A percentile compares a stretch with the other conserved stretches of the same genome.
phyloP scores from a whole-genome alignment of 2,888 invertebrate genomes.

The Mesorhabditis spiculigera region DNA sequence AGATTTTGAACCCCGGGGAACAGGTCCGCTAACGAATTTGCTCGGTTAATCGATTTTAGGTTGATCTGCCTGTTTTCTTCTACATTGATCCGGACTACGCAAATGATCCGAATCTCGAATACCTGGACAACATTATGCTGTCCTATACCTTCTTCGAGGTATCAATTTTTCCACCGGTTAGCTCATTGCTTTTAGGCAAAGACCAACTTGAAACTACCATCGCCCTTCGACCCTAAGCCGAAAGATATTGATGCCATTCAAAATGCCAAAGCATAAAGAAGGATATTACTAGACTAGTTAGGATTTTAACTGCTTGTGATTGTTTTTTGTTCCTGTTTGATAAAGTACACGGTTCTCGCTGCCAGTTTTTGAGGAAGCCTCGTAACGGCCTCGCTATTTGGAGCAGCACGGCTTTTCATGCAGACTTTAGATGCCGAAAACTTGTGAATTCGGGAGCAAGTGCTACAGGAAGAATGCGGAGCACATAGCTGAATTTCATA shows the following conservation, averaged over 20 bases:
- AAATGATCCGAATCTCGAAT: constrained; percentile 85
- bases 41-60: constrained; percentile 65
- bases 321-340: no score
- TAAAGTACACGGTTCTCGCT: no score
- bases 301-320: no score
- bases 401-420: no score
- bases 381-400: no score
- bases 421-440: neutral
- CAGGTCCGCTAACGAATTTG: constrained; percentile 67
- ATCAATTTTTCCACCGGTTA: neutral
- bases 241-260: neutral
- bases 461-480: constrained; percentile 79
- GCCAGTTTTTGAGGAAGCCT: no score
- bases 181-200: constrained; percentile 31
- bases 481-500: constrained; percentile 70
- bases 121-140: constrained; percentile 78
- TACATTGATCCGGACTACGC: constrained; percentile 94
- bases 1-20: constrained; percentile 91
- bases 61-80: constrained; percentile 99
- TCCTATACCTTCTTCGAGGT: constrained; percentile 97
- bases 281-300: no score
- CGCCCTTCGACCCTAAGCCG: constrained; percentile 53
- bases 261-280: no score
- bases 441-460: constrained; percentile 74
- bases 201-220: constrained; percentile 45